A percentile compares a stretch with the other conserved stretches of the same genome.
phyloP scores from a whole-genome alignment of 2,113 vertebrate species.

The Patagioenas fasciata region DNA sequence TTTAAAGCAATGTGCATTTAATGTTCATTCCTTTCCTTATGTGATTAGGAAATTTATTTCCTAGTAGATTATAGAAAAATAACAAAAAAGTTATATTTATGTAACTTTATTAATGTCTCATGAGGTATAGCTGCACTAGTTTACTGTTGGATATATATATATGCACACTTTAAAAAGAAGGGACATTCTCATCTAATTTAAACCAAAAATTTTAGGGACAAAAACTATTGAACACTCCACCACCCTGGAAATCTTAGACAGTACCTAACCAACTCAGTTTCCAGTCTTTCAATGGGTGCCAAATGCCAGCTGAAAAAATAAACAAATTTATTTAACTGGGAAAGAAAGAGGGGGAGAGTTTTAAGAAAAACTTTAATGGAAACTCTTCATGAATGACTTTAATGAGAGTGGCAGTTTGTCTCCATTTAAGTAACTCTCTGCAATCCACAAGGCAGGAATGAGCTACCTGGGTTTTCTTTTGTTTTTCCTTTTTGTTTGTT shows the following conservation, averaged over 20 bases:
- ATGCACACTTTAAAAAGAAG: not conserved
- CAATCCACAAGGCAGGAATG: not conserved
- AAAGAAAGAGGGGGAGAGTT: not conserved
- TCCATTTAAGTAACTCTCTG: not conserved
- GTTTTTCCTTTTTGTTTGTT: too few relatives aligned
- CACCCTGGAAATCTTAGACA: not conserved
- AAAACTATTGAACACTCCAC: not conserved
- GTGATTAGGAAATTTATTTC: conserved; percentile 16
- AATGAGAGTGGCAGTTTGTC: not conserved
- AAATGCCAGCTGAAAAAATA: not conserved
- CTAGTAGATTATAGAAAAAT: not conserved
- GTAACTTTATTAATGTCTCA: not conserved
- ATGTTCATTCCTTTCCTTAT: conserved; percentile 56
- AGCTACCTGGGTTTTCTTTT: not conserved
- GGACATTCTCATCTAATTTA: not conserved
- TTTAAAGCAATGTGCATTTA: conserved; percentile 64
- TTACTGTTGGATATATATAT: not conserved
- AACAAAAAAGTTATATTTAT: not conserved
- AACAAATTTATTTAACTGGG: not conserved
- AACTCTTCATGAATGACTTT: not conserved
- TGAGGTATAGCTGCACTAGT: not conserved
- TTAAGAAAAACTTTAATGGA: not conserved
- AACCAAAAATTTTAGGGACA: not conserved
- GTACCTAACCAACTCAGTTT: not conserved
- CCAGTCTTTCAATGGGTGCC: not conserved